Percentiles rank a stretch among this genome's conserved stretches.
Conservation (phyloP, 2,113 vertebrate genomes). For the Otocyon megalotis region DNA sequence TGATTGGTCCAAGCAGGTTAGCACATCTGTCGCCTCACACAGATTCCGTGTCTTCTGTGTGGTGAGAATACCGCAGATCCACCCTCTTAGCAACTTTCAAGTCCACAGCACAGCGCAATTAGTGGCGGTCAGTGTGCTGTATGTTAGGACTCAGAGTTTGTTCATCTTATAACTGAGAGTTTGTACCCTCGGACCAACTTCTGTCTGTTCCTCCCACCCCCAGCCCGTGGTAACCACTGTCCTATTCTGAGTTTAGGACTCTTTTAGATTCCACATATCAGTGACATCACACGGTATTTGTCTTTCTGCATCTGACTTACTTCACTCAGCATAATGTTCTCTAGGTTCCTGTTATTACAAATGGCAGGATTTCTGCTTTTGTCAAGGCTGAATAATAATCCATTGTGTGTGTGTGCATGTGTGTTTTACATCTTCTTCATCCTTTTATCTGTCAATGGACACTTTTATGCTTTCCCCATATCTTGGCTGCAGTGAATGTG, state of each 20-base stretch:
- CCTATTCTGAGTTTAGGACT: not conserved
- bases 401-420: not conserved
- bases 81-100: not conserved
- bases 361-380: not conserved
- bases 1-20: not conserved
- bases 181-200: not conserved
- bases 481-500: accelerated
- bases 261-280: not conserved
- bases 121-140: not conserved
- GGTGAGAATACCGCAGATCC: not conserved
- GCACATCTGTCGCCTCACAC: accelerated
- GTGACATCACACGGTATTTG: not conserved
- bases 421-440: not conserved
- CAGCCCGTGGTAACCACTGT: not conserved
- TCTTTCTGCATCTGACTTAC: not conserved
- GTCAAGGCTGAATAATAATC: not conserved
- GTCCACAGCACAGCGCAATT: accelerated
- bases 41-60: accelerated
- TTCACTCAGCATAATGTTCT: not conserved
- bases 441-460: not conserved
- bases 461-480: not conserved
- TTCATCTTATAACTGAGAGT: not conserved
- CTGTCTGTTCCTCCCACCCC: not conserved
- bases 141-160: not conserved
- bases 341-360: too few relatives aligned